phyloP scores from a whole-genome alignment of 2,113 vertebrate species.

The Tragulus kanchil region DNA sequence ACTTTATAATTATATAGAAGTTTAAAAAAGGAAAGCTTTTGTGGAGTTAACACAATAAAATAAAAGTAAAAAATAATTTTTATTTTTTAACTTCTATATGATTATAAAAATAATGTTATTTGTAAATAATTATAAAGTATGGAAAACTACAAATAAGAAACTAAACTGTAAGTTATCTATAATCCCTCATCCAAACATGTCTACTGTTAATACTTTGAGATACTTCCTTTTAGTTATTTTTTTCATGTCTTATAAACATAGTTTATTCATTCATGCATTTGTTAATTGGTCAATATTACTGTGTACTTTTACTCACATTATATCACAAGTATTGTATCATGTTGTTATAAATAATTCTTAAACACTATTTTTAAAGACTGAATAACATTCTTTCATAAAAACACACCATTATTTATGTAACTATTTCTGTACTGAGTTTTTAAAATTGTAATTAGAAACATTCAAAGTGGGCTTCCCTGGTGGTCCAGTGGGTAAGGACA shows the following conservation, averaged over 20 bases:
- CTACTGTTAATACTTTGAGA: neutral
- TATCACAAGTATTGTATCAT: neutral
- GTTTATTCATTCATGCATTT: conserved; percentile 6
- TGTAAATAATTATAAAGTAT: conserved; percentile 32
- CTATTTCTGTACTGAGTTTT: neutral
- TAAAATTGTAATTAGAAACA: neutral
- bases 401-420: neutral
- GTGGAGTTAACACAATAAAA: neutral
- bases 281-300: conserved; percentile 8
- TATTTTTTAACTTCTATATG: conserved; percentile 18
- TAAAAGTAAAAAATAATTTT: neutral
- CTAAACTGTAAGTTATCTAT: neutral
- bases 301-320: neutral
- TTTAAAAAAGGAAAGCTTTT: neutral
- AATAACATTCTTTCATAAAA: conserved; percentile 1
- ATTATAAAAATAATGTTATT: conserved; percentile 25
- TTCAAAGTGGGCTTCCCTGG: neutral
- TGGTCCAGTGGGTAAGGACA: no score
- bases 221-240: neutral
- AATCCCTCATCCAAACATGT: neutral
- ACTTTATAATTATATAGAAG: neutral
- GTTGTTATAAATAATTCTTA: conserved; percentile 9
- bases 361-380: neutral
- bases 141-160: conserved; percentile 12
- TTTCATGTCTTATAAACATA: conserved; percentile 6